Conservation (phyloP, 1,140 invertebrate species). For the Teleopsis dalmanni region DNA sequence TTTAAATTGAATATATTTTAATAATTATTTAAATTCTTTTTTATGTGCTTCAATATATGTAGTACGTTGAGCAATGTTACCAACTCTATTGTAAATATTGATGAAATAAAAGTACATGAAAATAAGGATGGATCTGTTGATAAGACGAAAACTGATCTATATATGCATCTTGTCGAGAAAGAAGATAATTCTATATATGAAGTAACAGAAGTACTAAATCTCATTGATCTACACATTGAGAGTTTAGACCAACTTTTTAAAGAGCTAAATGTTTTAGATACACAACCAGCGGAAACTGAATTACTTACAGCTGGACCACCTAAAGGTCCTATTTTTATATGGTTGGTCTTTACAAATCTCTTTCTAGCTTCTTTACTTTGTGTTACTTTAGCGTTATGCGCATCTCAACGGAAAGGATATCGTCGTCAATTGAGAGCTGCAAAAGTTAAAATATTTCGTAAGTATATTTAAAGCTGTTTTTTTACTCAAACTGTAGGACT, state of each 20-base stretch:
- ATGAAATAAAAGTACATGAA: constrained; percentile 86
- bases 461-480: constrained; percentile 32
- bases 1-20: not conserved
- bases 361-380: constrained; percentile 71
- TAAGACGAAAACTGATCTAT: constrained; percentile 88
- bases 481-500: too few relatives aligned
- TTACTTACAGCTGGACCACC: constrained; percentile 48
- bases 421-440: constrained; percentile 84
- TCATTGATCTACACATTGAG: constrained; percentile 88
- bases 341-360: constrained; percentile 71
- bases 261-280: constrained; percentile 84
- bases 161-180: constrained; percentile 84
- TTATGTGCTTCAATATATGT: too few relatives aligned
- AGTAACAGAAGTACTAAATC: constrained; percentile 69
- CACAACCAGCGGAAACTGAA: constrained; percentile 67
- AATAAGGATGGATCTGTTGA: constrained; percentile 88
- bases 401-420: constrained; percentile 76
- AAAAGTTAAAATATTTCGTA: constrained; percentile 86
- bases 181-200: constrained; percentile 86
- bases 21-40: not conserved
- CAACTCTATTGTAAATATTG: constrained; percentile 85
- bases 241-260: constrained; percentile 82
- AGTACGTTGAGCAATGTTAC: constrained; percentile 77
- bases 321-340: constrained; percentile 56
- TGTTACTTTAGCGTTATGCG: constrained; percentile 67